Base-by-base conservation (phyloP, 1,140 invertebrate species). In the Nasonia giraulti region DNA sequence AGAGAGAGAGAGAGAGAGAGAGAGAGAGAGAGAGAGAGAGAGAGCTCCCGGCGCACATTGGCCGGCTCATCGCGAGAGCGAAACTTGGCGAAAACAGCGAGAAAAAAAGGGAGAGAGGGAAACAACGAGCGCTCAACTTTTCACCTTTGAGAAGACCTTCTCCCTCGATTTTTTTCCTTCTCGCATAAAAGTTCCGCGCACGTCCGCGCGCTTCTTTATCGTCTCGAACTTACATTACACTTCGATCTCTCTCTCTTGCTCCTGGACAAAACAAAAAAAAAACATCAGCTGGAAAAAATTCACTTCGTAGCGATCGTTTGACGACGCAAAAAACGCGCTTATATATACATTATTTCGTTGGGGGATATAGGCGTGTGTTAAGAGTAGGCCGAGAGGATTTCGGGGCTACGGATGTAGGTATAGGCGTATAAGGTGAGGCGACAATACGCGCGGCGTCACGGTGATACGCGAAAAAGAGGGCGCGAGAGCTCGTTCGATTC, bases 391-490 rank as follows among this genome's bases (percentile, higher is more conserved):
- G 2, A 82, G 10, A 37, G 27, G 69, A 82, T 82, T 81, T 69
- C 73, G 37, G 17, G 4, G 37, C 7, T 17, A 33, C 31, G 17
- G 4, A 7, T 62, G 17, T 62, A 20, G 17, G 55, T 62, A 62
- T 20, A n/a, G n/a, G 4, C 6, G 5, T 62, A 62, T 62, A 20
- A 62, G 17, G 55, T 62, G n/a, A 62, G 73, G 69, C 33, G 69
- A 82, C 76, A 76, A 76, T 66, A 82, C 50, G 23, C 31, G 71
- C 73, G 55, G 5, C 31, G 23, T 66, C 33, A 82, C 66, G 79
- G 40, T 81, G 79, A 81, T 73, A 50, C n/a, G 68, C 27, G 68
- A 47, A 47, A 79, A 66, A 66, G 75, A 31, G 44, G 31, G 31
- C 44, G 10, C 62, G 37, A 66, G 75, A 31, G 44, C 50, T 55